Conservation (phyloP, 2,888 invertebrate genomes). For the Oligia strigilis region DNA sequence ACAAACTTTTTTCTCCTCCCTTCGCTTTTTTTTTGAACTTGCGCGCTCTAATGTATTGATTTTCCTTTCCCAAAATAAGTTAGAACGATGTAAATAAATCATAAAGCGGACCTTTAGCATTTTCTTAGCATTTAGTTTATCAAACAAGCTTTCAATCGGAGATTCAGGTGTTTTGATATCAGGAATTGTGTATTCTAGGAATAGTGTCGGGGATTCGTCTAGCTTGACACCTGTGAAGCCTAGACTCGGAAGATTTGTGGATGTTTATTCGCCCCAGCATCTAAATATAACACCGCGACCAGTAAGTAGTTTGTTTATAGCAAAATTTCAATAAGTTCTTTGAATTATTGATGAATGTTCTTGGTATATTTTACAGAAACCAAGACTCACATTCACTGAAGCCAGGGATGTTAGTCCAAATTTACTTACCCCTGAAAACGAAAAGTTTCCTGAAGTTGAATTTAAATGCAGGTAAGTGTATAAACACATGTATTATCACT, state of each 20-base stretch:
- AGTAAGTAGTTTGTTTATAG: constrained; percentile 76
- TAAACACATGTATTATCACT: not conserved
- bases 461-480: constrained; percentile 82
- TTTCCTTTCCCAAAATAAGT: constrained; percentile 88
- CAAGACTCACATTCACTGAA: constrained; percentile 70
- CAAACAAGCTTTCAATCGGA: constrained; percentile 42
- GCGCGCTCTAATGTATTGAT: constrained; percentile 89
- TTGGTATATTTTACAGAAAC: constrained; percentile 73
- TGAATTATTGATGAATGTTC: constrained; percentile 19
- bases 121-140: constrained; percentile 72
- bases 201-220: constrained; percentile 73
- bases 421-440: constrained; percentile 80
- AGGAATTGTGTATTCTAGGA: constrained; percentile 72
- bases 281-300: constrained; percentile 86
- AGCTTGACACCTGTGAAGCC: constrained; percentile 82
- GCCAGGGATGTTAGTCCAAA: constrained; percentile 79
- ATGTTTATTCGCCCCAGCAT: constrained; percentile 88
- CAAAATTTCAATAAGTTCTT: constrained; percentile 17
- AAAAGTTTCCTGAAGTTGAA: constrained; percentile 76
- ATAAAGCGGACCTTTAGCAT: constrained; percentile 80
- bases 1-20: constrained; percentile 53
- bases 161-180: constrained; percentile 54
- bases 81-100: constrained; percentile 89
- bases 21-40: constrained; percentile 81
- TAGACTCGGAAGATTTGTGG: constrained; percentile 84